Evolutionary conservation across 2,797 vertebrate species (phyloP).

Genomic region (Myiotriccus ornatus): DNA sequence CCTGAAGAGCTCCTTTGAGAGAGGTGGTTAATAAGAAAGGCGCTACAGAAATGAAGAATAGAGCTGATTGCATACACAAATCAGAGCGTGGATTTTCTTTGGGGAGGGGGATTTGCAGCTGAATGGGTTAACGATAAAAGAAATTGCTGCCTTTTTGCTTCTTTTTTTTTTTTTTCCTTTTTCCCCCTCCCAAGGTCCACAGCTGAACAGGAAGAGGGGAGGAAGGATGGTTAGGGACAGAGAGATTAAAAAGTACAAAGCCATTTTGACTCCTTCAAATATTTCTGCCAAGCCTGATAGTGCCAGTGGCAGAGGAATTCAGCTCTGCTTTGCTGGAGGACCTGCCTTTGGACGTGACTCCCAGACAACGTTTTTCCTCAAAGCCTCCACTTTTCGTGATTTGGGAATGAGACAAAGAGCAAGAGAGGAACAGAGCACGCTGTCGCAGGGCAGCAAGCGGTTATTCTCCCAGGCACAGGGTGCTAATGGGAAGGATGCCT

Average conservation of each 20-base stretch:
- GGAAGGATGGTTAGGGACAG: background rate
- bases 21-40: conserved; percentile 39
- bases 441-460: background rate
- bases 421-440: background rate
- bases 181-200: background rate
- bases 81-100: conserved; percentile 36
- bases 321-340: background rate
- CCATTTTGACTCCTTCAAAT: conserved; percentile 10
- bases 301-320: background rate
- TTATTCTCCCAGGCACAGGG: background rate
- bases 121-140: conserved; percentile 68
- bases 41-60: conserved; percentile 54
- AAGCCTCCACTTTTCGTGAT: background rate
- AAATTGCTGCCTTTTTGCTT: background rate
- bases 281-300: conserved; percentile 22
- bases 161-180: too few relatives aligned
- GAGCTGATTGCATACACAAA: conserved; percentile 65
- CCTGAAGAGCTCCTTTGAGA: conserved; percentile 46
- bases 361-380: background rate
- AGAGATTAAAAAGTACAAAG: conserved; percentile 58
- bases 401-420: conserved; percentile 1
- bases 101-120: conserved; percentile 64
- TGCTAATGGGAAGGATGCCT: background rate
- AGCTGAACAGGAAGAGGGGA: conserved; percentile 13
- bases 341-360: background rate